Base-by-base conservation (phyloP, 2,797 vertebrate species). In the Salmo trutta region DNA sequence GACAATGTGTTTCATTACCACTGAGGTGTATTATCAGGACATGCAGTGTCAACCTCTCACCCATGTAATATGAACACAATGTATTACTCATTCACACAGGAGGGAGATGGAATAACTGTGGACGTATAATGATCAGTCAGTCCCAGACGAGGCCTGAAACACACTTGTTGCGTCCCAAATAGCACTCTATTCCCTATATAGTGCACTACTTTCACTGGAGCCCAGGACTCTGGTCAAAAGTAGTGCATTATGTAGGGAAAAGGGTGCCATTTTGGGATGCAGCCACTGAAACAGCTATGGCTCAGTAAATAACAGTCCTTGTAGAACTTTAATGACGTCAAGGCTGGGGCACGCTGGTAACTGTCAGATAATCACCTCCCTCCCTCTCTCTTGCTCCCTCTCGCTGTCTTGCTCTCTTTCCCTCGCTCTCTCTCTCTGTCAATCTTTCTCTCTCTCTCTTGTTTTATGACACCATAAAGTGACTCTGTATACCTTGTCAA, bases 381-480 rank as follows among this genome's bases (percentile, higher is more conserved):
- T 29, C 65, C 1, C 14, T 4, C 64, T 27, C 24, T 66, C 64
- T 21, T 29, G 24, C 62, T 65, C 27, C 15, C 56, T 21, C 65
- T 15, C 27, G 0, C 65, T 29, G 14, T 66, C 27, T 31, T 16
- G 12, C 62, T 65, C 56, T 59, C 19, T 59, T 2, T 59, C 56
- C 21, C 56, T 59, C n/a, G 1, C 19, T n/a, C 56, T 3, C 56
- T 19, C 3, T 59, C 19, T 59, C 2, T 6, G 56, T 59, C 16
- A n/a, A 19, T 59, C 56, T 59, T 59, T 33, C 29, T 67, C 21
- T 67, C 29, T 8, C 65, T 4, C 65, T 33, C 67, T 52, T 76
- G 74, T 71, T 84, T 84, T 81, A 82, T 73, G 81, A 24, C 67
- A 75, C 83, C 64, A 68, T 82, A 82, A 87, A 87, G 80, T 76